A percentile compares a stretch with the other conserved stretches of the same genome.
Conservation (phyloP, 2,888 invertebrate species). For the Noctua fimbriata region DNA sequence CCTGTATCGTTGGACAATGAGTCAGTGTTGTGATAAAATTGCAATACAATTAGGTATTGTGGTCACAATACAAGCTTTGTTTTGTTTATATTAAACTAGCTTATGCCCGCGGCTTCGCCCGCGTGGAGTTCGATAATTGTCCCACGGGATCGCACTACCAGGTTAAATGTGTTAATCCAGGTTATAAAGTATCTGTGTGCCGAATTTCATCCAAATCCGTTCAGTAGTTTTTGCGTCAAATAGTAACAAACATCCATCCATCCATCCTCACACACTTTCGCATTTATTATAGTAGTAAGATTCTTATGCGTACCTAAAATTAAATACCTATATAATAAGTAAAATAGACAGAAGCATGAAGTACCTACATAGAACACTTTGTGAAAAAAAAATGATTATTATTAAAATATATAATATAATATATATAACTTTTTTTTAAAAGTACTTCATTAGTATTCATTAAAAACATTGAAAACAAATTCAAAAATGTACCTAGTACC, state of each 20-base stretch:
- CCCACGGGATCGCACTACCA: neutral
- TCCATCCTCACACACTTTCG: neutral
- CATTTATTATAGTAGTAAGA: neutral
- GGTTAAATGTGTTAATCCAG: neutral
- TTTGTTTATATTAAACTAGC: neutral
- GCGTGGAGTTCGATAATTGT: neutral
- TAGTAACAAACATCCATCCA: neutral
- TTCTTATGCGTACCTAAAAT: neutral
- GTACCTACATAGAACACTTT: too few species aligned
- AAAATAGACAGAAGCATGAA: neutral
- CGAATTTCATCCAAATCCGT: neutral
- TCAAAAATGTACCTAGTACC: too few species aligned
- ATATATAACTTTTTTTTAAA: too few species aligned
- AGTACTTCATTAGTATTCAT: too few species aligned
- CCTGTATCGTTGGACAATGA: conserved; percentile 19
- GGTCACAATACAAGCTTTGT: neutral
- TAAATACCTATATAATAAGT: neutral
- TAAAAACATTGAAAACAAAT: neutral
- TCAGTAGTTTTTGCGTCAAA: neutral
- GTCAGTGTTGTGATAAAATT: conserved; percentile 27
- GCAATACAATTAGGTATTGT: conserved; percentile 3
- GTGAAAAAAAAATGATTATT: too few species aligned
- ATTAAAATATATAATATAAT: too few species aligned
- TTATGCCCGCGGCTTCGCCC: neutral
- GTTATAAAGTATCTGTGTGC: neutral